Conservation (phyloP, 1,140 invertebrate species). For the Fopius arisanus region DNA sequence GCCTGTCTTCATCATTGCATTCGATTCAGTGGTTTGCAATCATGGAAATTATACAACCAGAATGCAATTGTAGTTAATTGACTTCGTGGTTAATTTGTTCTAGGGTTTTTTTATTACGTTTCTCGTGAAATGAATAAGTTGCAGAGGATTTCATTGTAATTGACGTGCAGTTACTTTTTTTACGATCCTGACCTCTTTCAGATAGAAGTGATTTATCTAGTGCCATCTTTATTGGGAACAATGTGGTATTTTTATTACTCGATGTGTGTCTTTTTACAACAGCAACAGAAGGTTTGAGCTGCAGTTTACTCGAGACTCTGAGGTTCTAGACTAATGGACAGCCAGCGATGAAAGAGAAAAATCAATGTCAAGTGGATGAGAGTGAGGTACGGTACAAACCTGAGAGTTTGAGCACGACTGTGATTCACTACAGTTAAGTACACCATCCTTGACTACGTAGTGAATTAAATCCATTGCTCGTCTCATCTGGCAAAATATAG, state of each 20-base stretch:
- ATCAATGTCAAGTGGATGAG: not conserved
- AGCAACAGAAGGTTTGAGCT: not conserved
- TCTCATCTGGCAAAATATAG: constrained; percentile 97
- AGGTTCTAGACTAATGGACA: not conserved
- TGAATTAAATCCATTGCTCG: constrained; percentile 97
- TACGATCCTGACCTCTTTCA: no score
- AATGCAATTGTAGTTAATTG: no score
- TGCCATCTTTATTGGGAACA: not conserved
- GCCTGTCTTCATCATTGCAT: no score
- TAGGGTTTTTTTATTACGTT: no score
- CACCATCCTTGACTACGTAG: constrained; percentile 94
- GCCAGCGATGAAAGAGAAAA: not conserved
- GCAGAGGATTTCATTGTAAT: no score
- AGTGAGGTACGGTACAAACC: constrained; percentile 38
- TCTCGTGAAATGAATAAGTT: no score
- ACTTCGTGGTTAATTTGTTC: no score
- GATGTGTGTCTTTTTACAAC: not conserved
- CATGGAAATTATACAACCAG: no score
- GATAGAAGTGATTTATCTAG: not conserved
- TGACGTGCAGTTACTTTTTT: no score
- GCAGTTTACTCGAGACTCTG: not conserved
- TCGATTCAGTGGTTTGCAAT: no score
- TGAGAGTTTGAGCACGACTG: constrained; percentile 62
- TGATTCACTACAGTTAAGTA: constrained; percentile 71
- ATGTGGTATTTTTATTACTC: not conserved